Conservation (phyloP, 2,888 invertebrate species). For the Drosophila percnosoma region DNA sequence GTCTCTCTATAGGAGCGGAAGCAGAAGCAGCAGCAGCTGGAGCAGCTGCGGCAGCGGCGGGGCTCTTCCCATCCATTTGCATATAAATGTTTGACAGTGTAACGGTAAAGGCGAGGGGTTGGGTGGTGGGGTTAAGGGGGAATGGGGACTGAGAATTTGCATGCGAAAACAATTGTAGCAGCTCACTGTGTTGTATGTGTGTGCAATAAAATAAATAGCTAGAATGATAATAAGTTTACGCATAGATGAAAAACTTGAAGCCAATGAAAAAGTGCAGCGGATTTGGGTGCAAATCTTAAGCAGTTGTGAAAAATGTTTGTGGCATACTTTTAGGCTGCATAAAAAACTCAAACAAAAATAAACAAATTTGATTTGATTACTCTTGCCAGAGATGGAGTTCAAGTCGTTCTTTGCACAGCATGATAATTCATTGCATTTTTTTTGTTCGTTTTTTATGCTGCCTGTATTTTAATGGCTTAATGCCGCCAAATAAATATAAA, state of each 20-base stretch:
- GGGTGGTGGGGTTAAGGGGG: neutral
- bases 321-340: constrained; percentile 73
- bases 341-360: constrained; percentile 43
- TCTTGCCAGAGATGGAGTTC: constrained; percentile 11
- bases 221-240: constrained; percentile 76
- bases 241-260: constrained; percentile 75
- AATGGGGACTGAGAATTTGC: constrained; percentile 53
- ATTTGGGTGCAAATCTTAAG: constrained; percentile 71
- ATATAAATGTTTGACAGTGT: constrained; percentile 68
- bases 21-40: neutral
- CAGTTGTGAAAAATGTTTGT: constrained; percentile 69
- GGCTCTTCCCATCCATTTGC: constrained; percentile 64
- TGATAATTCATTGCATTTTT: constrained; percentile 48
- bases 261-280: constrained; percentile 77
- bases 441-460: constrained; percentile 50
- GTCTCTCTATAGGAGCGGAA: constrained; percentile 46
- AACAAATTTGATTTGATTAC: constrained; percentile 77
- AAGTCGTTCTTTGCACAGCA: constrained; percentile 35
- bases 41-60: constrained; percentile 2
- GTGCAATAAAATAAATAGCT: constrained; percentile 75
- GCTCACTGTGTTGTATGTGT: constrained; percentile 30
- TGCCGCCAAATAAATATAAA: constrained; percentile 69
- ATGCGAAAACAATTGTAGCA: constrained; percentile 75
- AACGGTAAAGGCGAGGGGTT: constrained; percentile 7
- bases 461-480: constrained; percentile 72